These are phyloP conservation scores for Habropoda laboriosa DNA, from an alignment of 1,140 invertebrate species.

Conservation along the genomic window DNA sequence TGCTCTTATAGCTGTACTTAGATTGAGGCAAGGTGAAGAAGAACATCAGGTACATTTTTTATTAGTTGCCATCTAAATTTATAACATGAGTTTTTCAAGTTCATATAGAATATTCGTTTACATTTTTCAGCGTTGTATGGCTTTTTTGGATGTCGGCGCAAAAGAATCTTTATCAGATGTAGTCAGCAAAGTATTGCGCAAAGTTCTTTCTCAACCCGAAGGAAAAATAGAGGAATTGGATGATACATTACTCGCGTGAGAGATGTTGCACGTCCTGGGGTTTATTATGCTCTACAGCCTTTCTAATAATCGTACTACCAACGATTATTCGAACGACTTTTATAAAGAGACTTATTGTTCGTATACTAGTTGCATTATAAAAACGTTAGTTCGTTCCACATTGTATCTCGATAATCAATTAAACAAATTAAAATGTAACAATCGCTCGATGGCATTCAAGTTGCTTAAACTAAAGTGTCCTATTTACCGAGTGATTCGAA, in stretches of 20 bases:
- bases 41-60: constrained; percentile 86
- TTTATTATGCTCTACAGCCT: constrained; percentile 57
- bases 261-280: constrained; percentile 70
- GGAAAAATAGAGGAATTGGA: constrained; percentile 95
- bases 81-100: not conserved
- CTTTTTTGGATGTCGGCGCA: constrained; percentile 91
- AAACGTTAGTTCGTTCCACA: constrained; percentile 50
- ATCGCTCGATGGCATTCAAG: constrained; percentile 57
- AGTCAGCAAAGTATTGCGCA: constrained; percentile 90
- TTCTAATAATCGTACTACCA: constrained; percentile 49
- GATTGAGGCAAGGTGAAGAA: constrained; percentile 89
- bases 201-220: constrained; percentile 88
- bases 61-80: not conserved
- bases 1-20: constrained; percentile 92
- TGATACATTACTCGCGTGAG: constrained; percentile 92
- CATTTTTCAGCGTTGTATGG: constrained; percentile 86
- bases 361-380: constrained; percentile 56
- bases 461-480: constrained; percentile 61
- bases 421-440: constrained; percentile 54
- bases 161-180: constrained; percentile 94
- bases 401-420: constrained; percentile 66
- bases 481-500: constrained; percentile 33
- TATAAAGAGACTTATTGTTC: constrained; percentile 52
- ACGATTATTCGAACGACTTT: constrained; percentile 45
- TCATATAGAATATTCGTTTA: not conserved